These are phyloP conservation scores for Gracilinanus agilis DNA, from an alignment of 2,113 vertebrate genomes.

Conservation along the genomic window DNA sequence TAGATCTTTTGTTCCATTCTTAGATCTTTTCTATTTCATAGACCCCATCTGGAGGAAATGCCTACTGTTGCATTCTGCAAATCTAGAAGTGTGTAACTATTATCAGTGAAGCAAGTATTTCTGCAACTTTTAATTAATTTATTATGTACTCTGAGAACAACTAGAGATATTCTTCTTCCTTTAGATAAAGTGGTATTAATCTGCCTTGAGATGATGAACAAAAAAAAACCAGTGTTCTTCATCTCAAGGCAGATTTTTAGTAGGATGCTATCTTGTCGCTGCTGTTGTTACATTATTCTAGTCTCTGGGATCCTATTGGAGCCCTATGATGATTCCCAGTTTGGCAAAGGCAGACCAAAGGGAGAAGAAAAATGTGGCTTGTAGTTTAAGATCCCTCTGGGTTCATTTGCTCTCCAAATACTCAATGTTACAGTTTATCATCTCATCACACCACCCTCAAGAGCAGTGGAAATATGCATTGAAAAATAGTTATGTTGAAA, in stretches of 20 bases:
- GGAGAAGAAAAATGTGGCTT: neutral
- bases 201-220: neutral
- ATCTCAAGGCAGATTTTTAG: neutral
- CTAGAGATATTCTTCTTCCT: neutral
- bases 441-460: slow-evolving; percentile 28
- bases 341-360: slow-evolving; percentile 29
- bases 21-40: neutral
- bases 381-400: slow-evolving; percentile 4
- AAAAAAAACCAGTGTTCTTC: neutral
- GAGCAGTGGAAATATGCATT: slow-evolving; percentile 25
- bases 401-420: neutral
- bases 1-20: neutral
- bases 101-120: neutral
- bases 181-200: neutral
- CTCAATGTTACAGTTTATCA: slow-evolving; percentile 10
- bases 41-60: neutral
- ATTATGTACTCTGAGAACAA: neutral
- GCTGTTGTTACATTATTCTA: neutral
- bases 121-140: neutral
- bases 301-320: slow-evolving; percentile 12
- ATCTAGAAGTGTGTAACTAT: neutral
- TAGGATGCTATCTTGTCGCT: neutral
- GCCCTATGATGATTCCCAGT: slow-evolving; percentile 1
- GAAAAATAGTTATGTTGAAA: slow-evolving; percentile 63
- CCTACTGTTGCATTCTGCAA: neutral